Evolutionary conservation across 2,797 vertebrate species (phyloP).

Genomic region (Limosa lapponica): DNA sequence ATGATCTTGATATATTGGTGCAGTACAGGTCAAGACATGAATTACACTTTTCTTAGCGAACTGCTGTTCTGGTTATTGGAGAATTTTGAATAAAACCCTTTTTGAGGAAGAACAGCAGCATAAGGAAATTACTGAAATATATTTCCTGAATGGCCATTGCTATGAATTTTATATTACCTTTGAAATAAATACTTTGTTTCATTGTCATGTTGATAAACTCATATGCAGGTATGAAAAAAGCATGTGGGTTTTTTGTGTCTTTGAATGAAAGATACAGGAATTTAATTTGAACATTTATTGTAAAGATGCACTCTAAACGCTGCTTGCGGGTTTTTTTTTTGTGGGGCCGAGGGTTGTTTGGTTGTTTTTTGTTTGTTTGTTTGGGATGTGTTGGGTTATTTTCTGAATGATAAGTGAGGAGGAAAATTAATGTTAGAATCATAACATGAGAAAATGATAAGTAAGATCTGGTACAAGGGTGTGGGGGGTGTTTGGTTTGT

Average conservation of each 20-base stretch:
- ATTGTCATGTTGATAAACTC: background rate
- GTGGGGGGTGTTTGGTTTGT: fast-evolving
- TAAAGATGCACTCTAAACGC: background rate
- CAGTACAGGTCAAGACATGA: background rate
- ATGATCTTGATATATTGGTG: background rate
- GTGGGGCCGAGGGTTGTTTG: background rate
- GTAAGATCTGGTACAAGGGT: background rate
- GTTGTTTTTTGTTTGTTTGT: background rate
- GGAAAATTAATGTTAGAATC: background rate
- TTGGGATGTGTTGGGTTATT: fast-evolving
- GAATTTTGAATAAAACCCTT: background rate
- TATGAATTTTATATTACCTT: background rate
- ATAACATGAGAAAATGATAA: background rate
- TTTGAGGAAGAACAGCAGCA: background rate
- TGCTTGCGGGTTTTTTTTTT: background rate
- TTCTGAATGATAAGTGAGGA: background rate
- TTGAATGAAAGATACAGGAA: background rate
- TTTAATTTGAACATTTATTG: background rate
- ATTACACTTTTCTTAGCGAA: background rate
- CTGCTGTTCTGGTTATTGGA: fast-evolving
- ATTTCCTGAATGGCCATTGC: background rate
- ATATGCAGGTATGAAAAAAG: background rate
- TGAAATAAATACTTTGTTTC: background rate
- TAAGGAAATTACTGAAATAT: background rate
- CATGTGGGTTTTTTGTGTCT: background rate